These are phyloP conservation scores for Caracal caracal DNA, from an alignment of 2,113 vertebrate genomes.

Conservation along the genomic window DNA sequence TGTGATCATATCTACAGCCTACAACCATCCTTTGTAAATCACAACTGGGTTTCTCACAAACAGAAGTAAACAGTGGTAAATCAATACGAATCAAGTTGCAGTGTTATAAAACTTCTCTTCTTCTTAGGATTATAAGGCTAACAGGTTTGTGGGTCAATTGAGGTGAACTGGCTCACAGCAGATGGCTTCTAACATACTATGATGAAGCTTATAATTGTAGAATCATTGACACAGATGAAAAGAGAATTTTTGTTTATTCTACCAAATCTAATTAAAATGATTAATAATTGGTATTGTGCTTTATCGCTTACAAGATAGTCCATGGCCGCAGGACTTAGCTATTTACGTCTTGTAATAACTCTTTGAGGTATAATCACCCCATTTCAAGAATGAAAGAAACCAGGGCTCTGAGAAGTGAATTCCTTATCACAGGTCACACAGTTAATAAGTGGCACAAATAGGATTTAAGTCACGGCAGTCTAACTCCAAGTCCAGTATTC, in stretches of 20 bases:
- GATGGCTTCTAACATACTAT: not conserved
- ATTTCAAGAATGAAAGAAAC: slow-evolving; percentile 25
- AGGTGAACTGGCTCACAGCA: not conserved
- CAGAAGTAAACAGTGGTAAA: slow-evolving; percentile 39
- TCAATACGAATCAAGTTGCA: not conserved
- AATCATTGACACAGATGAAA: slow-evolving; percentile 23
- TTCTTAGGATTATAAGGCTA: not conserved
- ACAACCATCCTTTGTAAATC: not conserved
- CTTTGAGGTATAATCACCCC: not conserved
- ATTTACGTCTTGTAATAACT: not conserved
- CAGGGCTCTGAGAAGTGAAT: slow-evolving; percentile 33
- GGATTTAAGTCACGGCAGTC: not conserved
- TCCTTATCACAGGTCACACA: slow-evolving; percentile 14
- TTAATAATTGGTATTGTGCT: not conserved
- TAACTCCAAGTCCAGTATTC: not conserved
- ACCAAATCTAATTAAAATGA: slow-evolving; percentile 25
- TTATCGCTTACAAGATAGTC: not conserved
- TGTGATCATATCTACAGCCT: not conserved
- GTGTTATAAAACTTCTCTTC: slow-evolving; percentile 8
- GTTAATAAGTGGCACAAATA: not conserved
- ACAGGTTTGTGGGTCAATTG: not conserved
- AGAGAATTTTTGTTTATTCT: not conserved
- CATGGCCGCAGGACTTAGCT: not conserved
- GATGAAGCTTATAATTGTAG: not conserved
- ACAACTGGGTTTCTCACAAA: not conserved